These are phyloP conservation scores for Meiosimyza decipiens DNA, from an alignment of 2,888 invertebrate species.

Conservation along the genomic window DNA sequence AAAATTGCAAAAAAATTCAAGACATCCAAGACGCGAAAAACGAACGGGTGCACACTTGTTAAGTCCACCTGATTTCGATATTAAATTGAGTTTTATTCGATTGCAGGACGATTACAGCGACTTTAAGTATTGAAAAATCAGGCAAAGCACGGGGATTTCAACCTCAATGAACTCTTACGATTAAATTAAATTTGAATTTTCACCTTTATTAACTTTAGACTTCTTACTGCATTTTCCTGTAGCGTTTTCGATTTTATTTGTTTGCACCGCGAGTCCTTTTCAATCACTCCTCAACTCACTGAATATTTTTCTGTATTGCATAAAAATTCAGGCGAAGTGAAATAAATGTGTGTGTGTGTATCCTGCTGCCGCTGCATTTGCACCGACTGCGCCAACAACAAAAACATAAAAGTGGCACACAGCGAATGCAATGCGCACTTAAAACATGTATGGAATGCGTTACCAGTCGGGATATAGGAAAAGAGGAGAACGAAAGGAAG, in stretches of 20 bases:
- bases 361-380: constrained; percentile 40
- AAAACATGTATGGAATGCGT: constrained; percentile 15
- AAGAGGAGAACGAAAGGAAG: neutral
- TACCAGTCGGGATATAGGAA: neutral
- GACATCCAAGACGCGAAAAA: too few species aligned
- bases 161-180: neutral
- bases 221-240: neutral
- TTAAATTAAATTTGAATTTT: neutral
- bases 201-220: neutral
- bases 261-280: constrained; percentile 18
- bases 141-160: neutral
- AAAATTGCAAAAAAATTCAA: too few species aligned
- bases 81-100: too few species aligned
- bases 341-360: constrained; percentile 45
- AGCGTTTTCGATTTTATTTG: constrained; percentile 2
- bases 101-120: too few species aligned
- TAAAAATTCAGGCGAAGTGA: constrained; percentile 40
- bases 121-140: neutral
- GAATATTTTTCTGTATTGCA: constrained; percentile 48
- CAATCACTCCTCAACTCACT: constrained; percentile 18
- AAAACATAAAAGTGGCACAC: constrained; percentile 45
- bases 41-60: too few species aligned
- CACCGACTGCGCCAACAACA: constrained; percentile 49
- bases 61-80: too few species aligned
- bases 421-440: constrained; percentile 45